Percentiles rank a stretch among this genome's conserved stretches.
Evolutionary conservation across 2,888 invertebrate genomes (phyloP).

Genomic region (Biston stratarius): DNA sequence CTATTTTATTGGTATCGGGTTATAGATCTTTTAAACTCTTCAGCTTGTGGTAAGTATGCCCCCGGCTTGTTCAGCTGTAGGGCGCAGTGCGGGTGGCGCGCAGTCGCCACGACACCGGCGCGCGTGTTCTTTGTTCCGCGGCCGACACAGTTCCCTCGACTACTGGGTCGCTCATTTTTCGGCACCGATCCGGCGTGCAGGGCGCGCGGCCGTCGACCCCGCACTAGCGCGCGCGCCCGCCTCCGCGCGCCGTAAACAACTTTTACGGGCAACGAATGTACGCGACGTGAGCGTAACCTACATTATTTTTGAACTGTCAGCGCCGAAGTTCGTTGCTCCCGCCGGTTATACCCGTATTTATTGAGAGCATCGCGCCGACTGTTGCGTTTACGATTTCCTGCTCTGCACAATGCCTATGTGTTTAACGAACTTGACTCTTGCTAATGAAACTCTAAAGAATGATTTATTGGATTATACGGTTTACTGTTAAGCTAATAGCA

Average conservation of each 20-base stretch:
- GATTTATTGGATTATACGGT: slow-evolving; percentile 45
- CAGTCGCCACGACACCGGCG: slow-evolving; percentile 46
- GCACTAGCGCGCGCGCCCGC: slow-evolving; percentile 63
- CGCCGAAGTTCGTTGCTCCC: slow-evolving; percentile 82
- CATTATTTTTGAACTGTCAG: slow-evolving; percentile 86
- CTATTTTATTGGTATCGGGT: no score
- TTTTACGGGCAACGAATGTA: slow-evolving; percentile 84
- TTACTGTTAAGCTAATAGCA: slow-evolving; percentile 43
- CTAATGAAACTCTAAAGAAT: slow-evolving; percentile 43
- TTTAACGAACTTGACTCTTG: slow-evolving; percentile 62
- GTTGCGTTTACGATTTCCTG: slow-evolving; percentile 76
- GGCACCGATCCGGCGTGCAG: slow-evolving; percentile 78
- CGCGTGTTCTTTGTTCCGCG: slow-evolving; percentile 74
- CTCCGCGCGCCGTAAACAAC: slow-evolving; percentile 78
- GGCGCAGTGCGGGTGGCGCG: slow-evolving; percentile 26
- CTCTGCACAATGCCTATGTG: slow-evolving; percentile 56
- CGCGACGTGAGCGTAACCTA: slow-evolving; percentile 85
- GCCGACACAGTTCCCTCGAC: slow-evolving; percentile 76
- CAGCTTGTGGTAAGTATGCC: no score
- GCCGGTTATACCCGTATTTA: slow-evolving; percentile 71
- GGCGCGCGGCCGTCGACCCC: slow-evolving; percentile 73
- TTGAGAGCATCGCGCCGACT: slow-evolving; percentile 76
- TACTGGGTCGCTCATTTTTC: slow-evolving; percentile 84
- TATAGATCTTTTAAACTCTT: no score
- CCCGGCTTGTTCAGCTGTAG: background rate